Conservation (phyloP, 2,113 vertebrate species). For the Ptilonorhynchus violaceus region DNA sequence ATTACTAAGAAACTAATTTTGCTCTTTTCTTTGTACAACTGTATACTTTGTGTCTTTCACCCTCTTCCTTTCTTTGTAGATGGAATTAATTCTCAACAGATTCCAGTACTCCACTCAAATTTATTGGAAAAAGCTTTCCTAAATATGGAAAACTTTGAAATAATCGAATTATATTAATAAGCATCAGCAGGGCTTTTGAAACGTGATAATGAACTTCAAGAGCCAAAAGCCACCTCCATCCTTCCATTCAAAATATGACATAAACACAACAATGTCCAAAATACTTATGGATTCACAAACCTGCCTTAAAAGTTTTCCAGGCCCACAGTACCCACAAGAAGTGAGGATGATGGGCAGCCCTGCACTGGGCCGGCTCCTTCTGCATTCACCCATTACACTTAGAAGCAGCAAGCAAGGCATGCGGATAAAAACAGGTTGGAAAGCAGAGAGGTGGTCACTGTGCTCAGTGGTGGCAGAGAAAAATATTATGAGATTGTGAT, state of each 20-base stretch:
- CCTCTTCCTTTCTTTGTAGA: not conserved
- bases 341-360: fast-evolving
- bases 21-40: not conserved
- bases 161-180: not conserved
- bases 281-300: not conserved
- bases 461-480: not conserved
- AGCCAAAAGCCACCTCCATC: not conserved
- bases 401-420: not conserved
- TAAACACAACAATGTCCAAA: not conserved
- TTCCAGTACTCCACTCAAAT: not conserved
- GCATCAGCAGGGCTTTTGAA: not conserved
- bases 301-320: not conserved
- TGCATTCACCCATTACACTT: fast-evolving
- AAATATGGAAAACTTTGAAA: not conserved
- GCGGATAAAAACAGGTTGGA: not conserved
- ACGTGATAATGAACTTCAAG: not conserved
- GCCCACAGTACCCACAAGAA: not conserved
- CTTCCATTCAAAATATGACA: not conserved
- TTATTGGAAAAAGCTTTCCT: not conserved
- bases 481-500: not conserved
- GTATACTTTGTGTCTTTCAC: not conserved
- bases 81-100: not conserved
- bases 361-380: not conserved
- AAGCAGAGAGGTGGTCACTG: not conserved
- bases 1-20: not conserved